Base-by-base conservation (phyloP, 2,113 vertebrate species). In the Chaetodon auriga region DNA sequence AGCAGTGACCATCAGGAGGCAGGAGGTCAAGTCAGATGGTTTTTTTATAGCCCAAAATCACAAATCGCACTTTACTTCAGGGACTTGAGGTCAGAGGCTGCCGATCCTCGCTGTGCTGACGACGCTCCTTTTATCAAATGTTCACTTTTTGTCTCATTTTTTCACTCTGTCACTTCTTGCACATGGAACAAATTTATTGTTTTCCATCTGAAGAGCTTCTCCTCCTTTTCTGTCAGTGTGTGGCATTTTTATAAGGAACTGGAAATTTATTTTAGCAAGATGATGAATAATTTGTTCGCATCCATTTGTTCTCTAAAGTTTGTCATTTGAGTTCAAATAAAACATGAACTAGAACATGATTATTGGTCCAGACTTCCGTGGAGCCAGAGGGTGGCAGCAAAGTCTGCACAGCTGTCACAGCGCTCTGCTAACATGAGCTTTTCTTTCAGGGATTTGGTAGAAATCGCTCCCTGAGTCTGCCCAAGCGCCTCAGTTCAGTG, bases 381-480 rank as follows among this genome's bases (percentile, higher is more conserved):
- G 30, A 66, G 51, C 94, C 94, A 93, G 87, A 68, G 12, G 94
- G 87, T 92, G 94, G 94, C 91, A 95, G 90, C 92, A 95, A 61
- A 93, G 88, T 77, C 82, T 87, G 15, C 14, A 23, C 55, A 53
- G 62, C 35, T 55, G 19, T 45, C 6, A 45, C 41, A 57, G 4
- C 46, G 45, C 18, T 45, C 53, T 76, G 6, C 30, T 58, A 45
- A 71, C 25, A 2, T 60, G 13, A 84, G 19, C 15, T 80, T 86
- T 81, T 80, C 41, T 91, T 82, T 65, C 80, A 96, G 95, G 87
- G 78, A 60, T 85, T 93, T 83, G 86, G 91, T 49, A 81, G 94
- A 74, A 94, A 94, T 72, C 93, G 87, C 36, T 96, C 97, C 9
- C 82, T 97, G 70, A 97, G 96, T 19, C 93, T 97, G 65, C 96